Base-by-base conservation (phyloP, 2,113 vertebrate species). In the Nerophis ophidion region DNA sequence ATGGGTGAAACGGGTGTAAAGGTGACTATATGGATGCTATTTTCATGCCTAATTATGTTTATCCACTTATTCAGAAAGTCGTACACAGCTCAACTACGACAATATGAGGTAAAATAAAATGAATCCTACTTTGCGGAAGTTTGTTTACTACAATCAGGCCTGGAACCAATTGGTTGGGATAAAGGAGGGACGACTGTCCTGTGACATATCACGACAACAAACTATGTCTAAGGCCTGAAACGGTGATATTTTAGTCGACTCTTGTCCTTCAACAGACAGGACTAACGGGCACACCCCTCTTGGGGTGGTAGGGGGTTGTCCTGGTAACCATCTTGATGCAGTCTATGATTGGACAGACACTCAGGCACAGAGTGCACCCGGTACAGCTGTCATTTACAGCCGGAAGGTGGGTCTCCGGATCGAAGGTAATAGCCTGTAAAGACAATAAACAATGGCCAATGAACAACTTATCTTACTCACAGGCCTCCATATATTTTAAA, bases 281-380 rank as follows among this genome's bases (percentile, higher is more conserved):
- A 85, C 77, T 89, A 66, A 92, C 11, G 13, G 94, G 93, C 82
- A 97, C 83, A 46, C 95, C 95, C 58, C 94, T 93, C 72, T 84
- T 89, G 63, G 94, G 94, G 68, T 86, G 68, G 61, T 95, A 92
- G 59, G 91, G 81, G 8, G 92, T 94, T 83, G 85, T 90, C 90
- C 93, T 93, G 87, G 90, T 79, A 79, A 95, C 90, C 95, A 96
- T 94, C 75, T 71, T 90, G 92, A 99, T 95, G 92, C 96, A 98
- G 92, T 95, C 92, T 75, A 95, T 90, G 84, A 98, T 89, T 45
- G 97, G 96, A 82, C 95, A 96, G 80, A 97, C 91, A 8, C 94
- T 96, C 76, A 93, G 82, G 71, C 95, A 95, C 65, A 95, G 91
- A 40, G 93, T 94, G 81, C 95, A 98, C 84, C 93, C 94, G 0